Evolutionary conservation across 1,140 invertebrate species (phyloP).

Genomic region (Papilio polytes): DNA sequence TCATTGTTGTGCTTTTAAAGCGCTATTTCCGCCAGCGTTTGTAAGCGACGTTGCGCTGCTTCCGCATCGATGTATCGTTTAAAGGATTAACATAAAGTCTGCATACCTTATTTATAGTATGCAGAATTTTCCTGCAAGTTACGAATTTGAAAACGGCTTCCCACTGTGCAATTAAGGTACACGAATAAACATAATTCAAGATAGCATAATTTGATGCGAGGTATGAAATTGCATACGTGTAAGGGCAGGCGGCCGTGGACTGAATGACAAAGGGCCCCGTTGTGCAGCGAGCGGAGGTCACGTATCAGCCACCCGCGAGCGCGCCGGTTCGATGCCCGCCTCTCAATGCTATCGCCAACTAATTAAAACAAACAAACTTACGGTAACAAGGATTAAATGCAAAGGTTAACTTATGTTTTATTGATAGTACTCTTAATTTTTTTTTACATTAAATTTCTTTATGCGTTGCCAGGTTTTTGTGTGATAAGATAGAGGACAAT

Average conservation of each 20-base stretch:
- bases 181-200: constrained; percentile 32
- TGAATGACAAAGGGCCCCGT: constrained; percentile 69
- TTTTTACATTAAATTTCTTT: neutral
- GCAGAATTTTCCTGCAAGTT: neutral
- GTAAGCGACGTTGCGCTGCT: neutral
- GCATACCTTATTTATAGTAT: neutral
- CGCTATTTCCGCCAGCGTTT: constrained; percentile 26
- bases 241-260: constrained; percentile 51
- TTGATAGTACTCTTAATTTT: neutral
- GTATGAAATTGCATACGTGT: constrained; percentile 60
- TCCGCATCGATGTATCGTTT: constrained; percentile 18
- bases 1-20: constrained; percentile 33
- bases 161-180: neutral
- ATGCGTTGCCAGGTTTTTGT: too few relatives aligned
- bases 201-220: constrained; percentile 52
- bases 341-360: neutral
- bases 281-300: constrained; percentile 66
- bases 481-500: too few relatives aligned
- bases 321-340: constrained; percentile 63
- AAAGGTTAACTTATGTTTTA: neutral
- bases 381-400: constrained; percentile 7
- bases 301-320: constrained; percentile 57
- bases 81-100: constrained; percentile 12
- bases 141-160: neutral
- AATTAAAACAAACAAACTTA: constrained; percentile 38